These are phyloP conservation scores for Protodeltote pygarga DNA, from an alignment of 2,888 invertebrate species.

Conservation along the genomic window DNA sequence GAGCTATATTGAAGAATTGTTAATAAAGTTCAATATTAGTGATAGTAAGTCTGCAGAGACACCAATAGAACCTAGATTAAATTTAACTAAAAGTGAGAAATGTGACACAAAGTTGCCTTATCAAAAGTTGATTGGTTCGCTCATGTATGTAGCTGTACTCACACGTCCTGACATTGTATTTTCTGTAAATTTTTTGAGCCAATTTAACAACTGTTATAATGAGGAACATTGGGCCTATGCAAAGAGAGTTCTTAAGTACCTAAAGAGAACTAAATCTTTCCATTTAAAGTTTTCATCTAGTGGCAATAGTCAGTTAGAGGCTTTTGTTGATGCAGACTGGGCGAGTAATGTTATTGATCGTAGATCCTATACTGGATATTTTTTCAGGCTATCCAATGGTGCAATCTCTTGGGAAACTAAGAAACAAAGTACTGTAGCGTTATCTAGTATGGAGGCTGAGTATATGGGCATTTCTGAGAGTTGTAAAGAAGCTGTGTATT, in stretches of 20 bases:
- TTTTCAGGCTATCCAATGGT: constrained; percentile 8
- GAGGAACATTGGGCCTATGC: constrained; percentile 18
- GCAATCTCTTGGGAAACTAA: constrained; percentile 21
- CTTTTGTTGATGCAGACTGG: constrained; percentile 23
- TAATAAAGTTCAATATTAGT: constrained; percentile 1
- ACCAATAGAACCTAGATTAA: constrained; percentile 8
- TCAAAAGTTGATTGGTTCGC: constrained; percentile 5
- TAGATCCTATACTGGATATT: constrained; percentile 11
- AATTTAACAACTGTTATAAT: constrained; percentile 21
- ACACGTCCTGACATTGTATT: constrained; percentile 10
- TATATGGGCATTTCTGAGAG: constrained; percentile 6
- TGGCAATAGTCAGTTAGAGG: too few relatives aligned
- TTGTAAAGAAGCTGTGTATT: constrained; percentile 10
- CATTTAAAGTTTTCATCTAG: too few relatives aligned
- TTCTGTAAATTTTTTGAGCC: constrained; percentile 4
- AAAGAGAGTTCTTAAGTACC: constrained; percentile 13
- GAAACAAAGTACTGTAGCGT: constrained; percentile 10
- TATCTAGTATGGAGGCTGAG: background rate
- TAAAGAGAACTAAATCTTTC: constrained; percentile 7
- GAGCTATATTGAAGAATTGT: constrained; percentile 4
- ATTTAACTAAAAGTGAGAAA: constrained; percentile 2
- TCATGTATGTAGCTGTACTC: constrained; percentile 12
- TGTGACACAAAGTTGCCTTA: constrained; percentile 7
- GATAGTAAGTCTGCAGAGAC: background rate
- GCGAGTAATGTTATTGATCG: too few relatives aligned